Evolutionary conservation across 1,140 invertebrate species (phyloP), one percentile per base, ranked within the genome.

Genomic region (Cherax destructor): DNA sequence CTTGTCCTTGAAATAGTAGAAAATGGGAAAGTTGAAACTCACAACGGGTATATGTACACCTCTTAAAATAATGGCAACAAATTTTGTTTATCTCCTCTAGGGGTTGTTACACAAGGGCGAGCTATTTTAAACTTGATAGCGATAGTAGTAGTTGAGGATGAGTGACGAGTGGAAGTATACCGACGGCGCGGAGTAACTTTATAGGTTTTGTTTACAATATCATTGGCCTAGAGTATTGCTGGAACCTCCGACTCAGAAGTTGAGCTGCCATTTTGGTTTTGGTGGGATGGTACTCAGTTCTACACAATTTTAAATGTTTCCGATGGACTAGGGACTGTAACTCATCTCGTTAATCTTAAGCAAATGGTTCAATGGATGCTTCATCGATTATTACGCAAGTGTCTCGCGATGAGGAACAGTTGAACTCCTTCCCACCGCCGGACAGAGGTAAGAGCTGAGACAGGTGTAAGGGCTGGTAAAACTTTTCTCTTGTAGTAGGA

Each of bases 321-420:
- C 83, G 77, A 78, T 76, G 90, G 16, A 78, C 88, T 78, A n/a
- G 47, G 61, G 47, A 24, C 78, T 83, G 56, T 83, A 41, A 50
- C 50, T 79, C 76, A 59, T 50, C 50, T 24, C 74, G 76, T 79
- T 41, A 72, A n/a, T 56, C 84, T 47, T 83, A 81, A 96, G 95
- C 96, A 96, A 96, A 97, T 96, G 96, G 96, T 96, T 97, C 97
- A 97, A 99, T 98, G 98, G 98, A 98, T 97, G 97, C 97, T 97
- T 97, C 98, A 97, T 98, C 98, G 97, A 98, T 99, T 96, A 98
- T 98, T 95, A 98, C 98, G 95, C 98, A 98, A 96, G 98, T 98
- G 96, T 97, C 97, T 96, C 97, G 97, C 95, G 98, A 99, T 97
- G 98, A 98, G 96, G 98, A 98, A 96, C 97, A 97, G 96, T 96